These are phyloP conservation scores for Megalonaias nervosa DNA, from an alignment of 1,140 invertebrate species.

Conservation along the genomic window DNA sequence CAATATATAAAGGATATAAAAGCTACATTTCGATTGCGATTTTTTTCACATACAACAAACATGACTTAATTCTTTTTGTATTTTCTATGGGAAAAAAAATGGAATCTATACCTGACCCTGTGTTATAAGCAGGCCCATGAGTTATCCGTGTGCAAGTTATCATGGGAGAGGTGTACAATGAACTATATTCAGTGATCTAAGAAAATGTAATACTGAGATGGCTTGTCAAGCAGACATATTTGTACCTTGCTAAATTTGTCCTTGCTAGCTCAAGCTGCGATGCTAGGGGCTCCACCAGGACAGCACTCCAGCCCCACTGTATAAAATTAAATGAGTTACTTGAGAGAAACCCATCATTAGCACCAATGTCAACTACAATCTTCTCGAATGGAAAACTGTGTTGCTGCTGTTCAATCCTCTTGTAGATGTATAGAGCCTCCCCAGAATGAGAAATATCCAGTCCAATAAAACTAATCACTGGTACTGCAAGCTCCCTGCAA, in stretches of 20 bases:
- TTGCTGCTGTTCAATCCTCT: slow-evolving; percentile 31
- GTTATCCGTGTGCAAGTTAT: too few species aligned
- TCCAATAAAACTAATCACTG: slow-evolving; percentile 42
- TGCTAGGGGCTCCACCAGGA: slow-evolving; percentile 59
- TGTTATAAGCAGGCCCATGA: too few species aligned
- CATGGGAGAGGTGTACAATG: too few species aligned
- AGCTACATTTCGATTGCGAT: too few species aligned
- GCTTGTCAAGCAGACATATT: neutral
- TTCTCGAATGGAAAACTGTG: slow-evolving; percentile 34
- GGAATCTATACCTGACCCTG: too few species aligned
- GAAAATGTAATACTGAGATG: neutral
- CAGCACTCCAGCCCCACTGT: slow-evolving; percentile 62
- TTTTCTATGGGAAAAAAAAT: too few species aligned
- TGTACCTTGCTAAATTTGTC: slow-evolving; percentile 51
- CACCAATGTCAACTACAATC: slow-evolving; percentile 62
- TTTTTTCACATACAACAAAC: too few species aligned
- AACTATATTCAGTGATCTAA: too few species aligned
- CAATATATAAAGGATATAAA: too few species aligned
- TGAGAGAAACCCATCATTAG: slow-evolving; percentile 63
- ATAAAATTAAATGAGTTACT: slow-evolving; percentile 67
- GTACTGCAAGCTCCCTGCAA: neutral
- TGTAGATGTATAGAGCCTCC: slow-evolving; percentile 51
- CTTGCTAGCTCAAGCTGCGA: slow-evolving; percentile 47
- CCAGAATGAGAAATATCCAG: slow-evolving; percentile 57
- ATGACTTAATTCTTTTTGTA: too few species aligned